A percentile compares a stretch with the other conserved stretches of the same genome.
phyloP scores from a whole-genome alignment of 2,888 invertebrate genomes.

The Chrysotoxum bicinctum region DNA sequence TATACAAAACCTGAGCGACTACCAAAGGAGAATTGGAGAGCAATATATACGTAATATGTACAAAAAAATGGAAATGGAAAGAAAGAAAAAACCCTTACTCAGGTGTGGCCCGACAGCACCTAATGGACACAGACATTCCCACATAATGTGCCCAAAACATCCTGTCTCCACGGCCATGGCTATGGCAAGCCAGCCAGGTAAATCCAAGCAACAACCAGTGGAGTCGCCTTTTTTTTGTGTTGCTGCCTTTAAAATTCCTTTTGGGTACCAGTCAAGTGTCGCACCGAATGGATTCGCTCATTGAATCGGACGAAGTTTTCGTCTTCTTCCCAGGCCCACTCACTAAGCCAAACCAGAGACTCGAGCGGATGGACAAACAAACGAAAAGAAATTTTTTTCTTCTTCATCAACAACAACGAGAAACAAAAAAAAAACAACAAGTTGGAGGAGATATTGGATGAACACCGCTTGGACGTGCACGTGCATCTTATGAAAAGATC shows the following conservation, averaged over 20 bases:
- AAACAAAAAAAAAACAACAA: conserved; percentile 58
- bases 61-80: background rate
- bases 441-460: conserved; percentile 65
- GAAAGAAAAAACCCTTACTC: conserved; percentile 42
- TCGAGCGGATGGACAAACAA: conserved; percentile 71
- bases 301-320: conserved; percentile 63
- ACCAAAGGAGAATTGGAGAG: background rate
- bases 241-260: conserved; percentile 46
- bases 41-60: background rate
- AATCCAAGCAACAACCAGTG: conserved; percentile 5
- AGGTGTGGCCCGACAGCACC: conserved; percentile 73
- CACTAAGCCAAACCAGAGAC: conserved; percentile 46
- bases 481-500: conserved; percentile 73
- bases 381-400: conserved; percentile 37
- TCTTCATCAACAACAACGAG: conserved; percentile 50
- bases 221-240: conserved; percentile 15
- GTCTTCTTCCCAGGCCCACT: conserved; percentile 69
- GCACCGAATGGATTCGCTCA: conserved; percentile 69
- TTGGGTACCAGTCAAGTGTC: conserved; percentile 71
- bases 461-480: conserved; percentile 71
- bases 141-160: conserved; percentile 66
- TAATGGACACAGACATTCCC: conserved; percentile 72
- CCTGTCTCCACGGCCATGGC: conserved; percentile 55
- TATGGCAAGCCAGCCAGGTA: conserved; percentile 38
- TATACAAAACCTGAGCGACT: conserved; percentile 16